Percentiles rank a stretch among this genome's conserved stretches.
phyloP scores from a whole-genome alignment of 2,888 invertebrate species.

The Anthrax anthrax region DNA sequence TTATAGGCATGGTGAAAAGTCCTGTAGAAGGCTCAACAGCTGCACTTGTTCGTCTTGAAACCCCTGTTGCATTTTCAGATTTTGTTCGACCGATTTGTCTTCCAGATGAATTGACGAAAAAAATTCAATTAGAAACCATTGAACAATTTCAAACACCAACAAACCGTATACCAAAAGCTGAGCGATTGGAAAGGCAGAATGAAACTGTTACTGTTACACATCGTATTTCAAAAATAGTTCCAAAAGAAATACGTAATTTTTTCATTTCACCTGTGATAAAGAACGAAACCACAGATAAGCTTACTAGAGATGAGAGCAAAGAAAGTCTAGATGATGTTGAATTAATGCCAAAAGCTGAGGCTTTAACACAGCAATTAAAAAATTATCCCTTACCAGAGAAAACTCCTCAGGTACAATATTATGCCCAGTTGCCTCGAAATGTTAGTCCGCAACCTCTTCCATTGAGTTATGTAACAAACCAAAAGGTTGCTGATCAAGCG shows the following conservation, averaged over 20 bases:
- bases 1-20: conserved; percentile 76
- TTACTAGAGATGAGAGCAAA: conserved; percentile 3
- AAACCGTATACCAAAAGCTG: conserved; percentile 27
- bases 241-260: conserved; percentile 30
- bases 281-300: conserved; percentile 5
- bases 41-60: conserved; percentile 65
- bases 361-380: conserved; percentile 20
- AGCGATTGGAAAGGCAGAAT: conserved; percentile 19
- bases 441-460: conserved; percentile 8
- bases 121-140: conserved; percentile 15
- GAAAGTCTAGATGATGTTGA: conserved; percentile 15
- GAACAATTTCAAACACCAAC: conserved; percentile 7
- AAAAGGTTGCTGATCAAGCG: conserved; percentile 16
- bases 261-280: conserved; percentile 21
- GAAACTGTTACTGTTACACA: background rate
- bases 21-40: conserved; percentile 80
- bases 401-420: conserved; percentile 28
- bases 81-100: conserved; percentile 73
- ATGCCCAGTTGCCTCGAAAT: conserved; percentile 13
- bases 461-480: conserved; percentile 13
- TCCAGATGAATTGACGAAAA: conserved; percentile 40
- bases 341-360: conserved; percentile 26
- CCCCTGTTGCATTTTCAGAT: conserved; percentile 59
- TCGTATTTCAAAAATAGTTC: conserved; percentile 9
- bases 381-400: conserved; percentile 28